These are phyloP conservation scores for Phrynocephalus forsythii DNA, from an alignment of 2,797 vertebrate genomes.

Conservation along the genomic window DNA sequence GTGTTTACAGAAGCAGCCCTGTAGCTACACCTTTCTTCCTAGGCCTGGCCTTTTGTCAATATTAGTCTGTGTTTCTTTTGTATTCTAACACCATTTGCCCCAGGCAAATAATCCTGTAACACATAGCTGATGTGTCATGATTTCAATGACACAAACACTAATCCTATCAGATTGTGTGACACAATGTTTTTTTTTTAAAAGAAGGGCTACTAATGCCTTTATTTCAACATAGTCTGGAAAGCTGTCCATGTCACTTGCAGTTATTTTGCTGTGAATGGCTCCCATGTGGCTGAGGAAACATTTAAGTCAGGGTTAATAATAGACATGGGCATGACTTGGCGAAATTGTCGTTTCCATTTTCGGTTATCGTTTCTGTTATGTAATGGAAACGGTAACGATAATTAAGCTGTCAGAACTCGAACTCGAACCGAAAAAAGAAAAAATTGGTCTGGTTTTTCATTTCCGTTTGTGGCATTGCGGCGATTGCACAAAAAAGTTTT, in stretches of 20 bases:
- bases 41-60: slow-evolving; percentile 17
- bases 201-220: neutral
- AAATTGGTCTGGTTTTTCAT: no score
- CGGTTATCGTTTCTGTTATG: no score
- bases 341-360: no score
- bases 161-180: neutral
- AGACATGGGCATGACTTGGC: no score
- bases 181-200: neutral
- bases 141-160: neutral
- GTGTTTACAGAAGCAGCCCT: neutral
- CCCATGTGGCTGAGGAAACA: neutral
- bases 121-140: neutral
- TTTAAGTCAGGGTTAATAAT: neutral
- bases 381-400: no score
- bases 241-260: neutral
- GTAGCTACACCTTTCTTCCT: neutral
- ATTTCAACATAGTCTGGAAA: neutral
- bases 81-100: neutral
- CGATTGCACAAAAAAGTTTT: no score
- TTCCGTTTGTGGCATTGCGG: no score
- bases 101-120: neutral
- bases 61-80: neutral
- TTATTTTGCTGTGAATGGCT: neutral
- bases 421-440: no score
- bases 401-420: no score